These are phyloP conservation scores for Parapsyche elsis DNA, from an alignment of 1,140 invertebrate genomes.

Conservation along the genomic window DNA sequence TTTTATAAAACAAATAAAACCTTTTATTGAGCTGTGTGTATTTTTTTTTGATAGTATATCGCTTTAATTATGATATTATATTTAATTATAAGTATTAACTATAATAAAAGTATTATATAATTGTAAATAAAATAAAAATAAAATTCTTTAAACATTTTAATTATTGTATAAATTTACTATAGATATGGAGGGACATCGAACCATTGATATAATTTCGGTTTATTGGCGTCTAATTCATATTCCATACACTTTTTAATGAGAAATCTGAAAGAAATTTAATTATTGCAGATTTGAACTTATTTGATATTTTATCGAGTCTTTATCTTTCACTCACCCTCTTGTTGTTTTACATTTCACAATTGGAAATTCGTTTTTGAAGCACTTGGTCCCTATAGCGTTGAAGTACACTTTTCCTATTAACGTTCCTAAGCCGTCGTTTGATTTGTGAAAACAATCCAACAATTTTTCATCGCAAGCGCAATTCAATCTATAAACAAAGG, in stretches of 20 bases:
- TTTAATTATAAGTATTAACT: no score
- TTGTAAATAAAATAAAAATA: no score
- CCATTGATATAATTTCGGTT: slow-evolving; percentile 63
- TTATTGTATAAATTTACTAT: slow-evolving; percentile 15
- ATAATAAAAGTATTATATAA: no score
- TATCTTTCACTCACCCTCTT: slow-evolving; percentile 58
- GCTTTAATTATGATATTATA: no score
- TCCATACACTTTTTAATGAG: slow-evolving; percentile 63
- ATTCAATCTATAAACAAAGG: slow-evolving; percentile 65
- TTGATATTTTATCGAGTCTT: neutral
- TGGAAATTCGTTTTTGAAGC: slow-evolving; percentile 76
- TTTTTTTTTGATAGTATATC: no score
- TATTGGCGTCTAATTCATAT: slow-evolving; percentile 60
- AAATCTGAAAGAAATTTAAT: slow-evolving; percentile 57
- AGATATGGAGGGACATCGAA: slow-evolving; percentile 64
- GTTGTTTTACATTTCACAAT: slow-evolving; percentile 67
- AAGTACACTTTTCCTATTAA: slow-evolving; percentile 77
- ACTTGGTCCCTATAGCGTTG: slow-evolving; percentile 72
- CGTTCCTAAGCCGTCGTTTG: slow-evolving; percentile 64
- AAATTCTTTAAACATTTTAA: no score
- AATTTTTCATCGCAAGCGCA: slow-evolving; percentile 78
- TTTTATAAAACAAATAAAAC: no score
- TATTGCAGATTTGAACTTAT: neutral
- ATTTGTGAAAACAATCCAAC: slow-evolving; percentile 71
- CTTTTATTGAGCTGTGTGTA: no score